Conservation (phyloP, 2,888 invertebrate genomes). For the Agrotis segetum region DNA sequence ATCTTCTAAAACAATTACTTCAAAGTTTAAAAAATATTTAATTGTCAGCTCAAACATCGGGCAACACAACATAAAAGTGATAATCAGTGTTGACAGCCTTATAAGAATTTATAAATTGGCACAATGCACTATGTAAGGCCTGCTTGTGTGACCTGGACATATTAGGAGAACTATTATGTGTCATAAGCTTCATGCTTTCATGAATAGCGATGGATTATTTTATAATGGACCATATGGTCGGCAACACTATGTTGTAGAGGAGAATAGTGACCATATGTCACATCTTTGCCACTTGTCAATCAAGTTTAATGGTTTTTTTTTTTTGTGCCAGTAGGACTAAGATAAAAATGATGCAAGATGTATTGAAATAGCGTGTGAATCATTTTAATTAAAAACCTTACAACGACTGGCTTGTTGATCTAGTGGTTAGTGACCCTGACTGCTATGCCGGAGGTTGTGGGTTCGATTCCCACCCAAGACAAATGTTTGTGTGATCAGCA, state of each 20-base stretch:
- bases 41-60: constrained; percentile 58
- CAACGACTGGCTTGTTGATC: no score
- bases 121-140: constrained; percentile 64
- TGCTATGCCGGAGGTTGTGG: no score
- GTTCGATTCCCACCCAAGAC: no score
- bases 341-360: not conserved
- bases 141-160: constrained; percentile 64
- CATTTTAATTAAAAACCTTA: constrained; percentile 3
- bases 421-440: no score
- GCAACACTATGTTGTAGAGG: constrained; percentile 23
- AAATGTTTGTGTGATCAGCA: no score
- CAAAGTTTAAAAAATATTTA: constrained; percentile 58
- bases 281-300: constrained; percentile 17
- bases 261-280: constrained; percentile 55
- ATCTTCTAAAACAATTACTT: constrained; percentile 41
- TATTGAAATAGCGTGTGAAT: not conserved
- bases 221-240: constrained; percentile 63
- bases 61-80: constrained; percentile 56
- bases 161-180: constrained; percentile 67
- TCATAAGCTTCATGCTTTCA: constrained; percentile 63
- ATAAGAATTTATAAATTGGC: constrained; percentile 71
- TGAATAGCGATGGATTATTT: constrained; percentile 54
- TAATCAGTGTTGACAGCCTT: constrained; percentile 70
- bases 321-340: constrained; percentile 4
- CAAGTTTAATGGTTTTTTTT: constrained; percentile 6